Conservation (phyloP, 2,113 vertebrate species). For the Anoura caudifer region DNA sequence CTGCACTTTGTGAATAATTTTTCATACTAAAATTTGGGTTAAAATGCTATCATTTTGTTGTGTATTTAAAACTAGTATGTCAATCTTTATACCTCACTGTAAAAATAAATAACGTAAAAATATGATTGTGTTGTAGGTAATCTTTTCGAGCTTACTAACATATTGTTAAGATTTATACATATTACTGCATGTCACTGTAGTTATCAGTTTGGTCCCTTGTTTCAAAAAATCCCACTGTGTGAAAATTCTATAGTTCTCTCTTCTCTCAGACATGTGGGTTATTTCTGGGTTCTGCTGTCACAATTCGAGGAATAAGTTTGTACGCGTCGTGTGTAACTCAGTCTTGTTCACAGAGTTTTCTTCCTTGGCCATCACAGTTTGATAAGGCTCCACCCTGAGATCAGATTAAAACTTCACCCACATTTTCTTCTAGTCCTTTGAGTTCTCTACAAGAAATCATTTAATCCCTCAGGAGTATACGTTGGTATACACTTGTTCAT, state of each 20-base stretch:
- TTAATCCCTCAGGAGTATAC: neutral
- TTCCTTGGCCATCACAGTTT: neutral
- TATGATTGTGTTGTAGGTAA: neutral
- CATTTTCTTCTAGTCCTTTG: neutral
- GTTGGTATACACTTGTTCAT: neutral
- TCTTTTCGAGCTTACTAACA: neutral
- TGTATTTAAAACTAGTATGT: neutral
- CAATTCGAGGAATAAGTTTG: neutral
- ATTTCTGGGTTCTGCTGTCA: neutral
- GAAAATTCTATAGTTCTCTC: neutral
- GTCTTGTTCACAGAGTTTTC: neutral
- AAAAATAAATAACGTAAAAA: neutral
- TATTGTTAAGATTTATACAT: neutral
- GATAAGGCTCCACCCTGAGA: neutral
- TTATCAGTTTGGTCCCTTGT: neutral
- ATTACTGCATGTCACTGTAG: neutral
- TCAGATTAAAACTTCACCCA: neutral
- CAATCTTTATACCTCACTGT: neutral
- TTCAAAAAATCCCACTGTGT: neutral
- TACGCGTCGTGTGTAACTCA: neutral
- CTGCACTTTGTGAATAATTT: neutral
- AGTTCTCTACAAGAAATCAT: neutral
- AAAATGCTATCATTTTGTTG: neutral
- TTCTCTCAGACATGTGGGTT: neutral
- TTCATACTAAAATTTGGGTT: neutral